Conservation (phyloP, 2,113 vertebrate species). For the Engraulis encrasicolus region DNA sequence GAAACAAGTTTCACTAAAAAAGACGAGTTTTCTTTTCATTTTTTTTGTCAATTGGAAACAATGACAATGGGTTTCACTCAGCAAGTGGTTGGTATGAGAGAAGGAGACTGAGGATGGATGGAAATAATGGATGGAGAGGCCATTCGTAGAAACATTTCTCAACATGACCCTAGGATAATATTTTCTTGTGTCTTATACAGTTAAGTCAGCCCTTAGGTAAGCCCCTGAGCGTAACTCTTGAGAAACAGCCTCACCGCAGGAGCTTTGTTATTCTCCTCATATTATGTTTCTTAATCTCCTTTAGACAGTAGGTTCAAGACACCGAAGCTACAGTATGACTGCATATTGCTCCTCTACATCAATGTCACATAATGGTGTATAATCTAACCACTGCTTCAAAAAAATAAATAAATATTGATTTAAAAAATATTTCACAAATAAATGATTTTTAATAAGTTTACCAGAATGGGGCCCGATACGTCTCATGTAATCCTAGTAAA, state of each 20-base stretch:
- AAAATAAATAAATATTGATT: no score
- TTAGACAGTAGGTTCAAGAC: constrained; percentile 35
- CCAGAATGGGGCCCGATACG: no score
- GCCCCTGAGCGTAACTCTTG: neutral
- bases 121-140: no score
- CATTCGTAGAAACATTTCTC: constrained; percentile 10
- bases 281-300: constrained; percentile 41
- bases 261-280: constrained; percentile 31
- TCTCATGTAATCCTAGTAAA: no score
- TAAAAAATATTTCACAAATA: no score
- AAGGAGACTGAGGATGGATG: no score
- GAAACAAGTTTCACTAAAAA: neutral
- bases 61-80: neutral
- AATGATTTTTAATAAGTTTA: no score
- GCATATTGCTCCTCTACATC: constrained; percentile 42
- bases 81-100: neutral
- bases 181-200: constrained; percentile 39
- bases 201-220: constrained; percentile 27
- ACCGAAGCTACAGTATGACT: constrained; percentile 45
- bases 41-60: neutral
- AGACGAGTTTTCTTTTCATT: neutral
- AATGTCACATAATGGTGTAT: constrained; percentile 33
- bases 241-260: constrained; percentile 21
- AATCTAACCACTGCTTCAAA: no score
- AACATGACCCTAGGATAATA: constrained; percentile 28